A percentile compares a stretch with the other conserved stretches of the same genome.
These are phyloP conservation scores for Hydrozoanthus tunicans DNA, from an alignment of 64 coral and sea anemone genomes.

Conservation along the genomic window DNA sequence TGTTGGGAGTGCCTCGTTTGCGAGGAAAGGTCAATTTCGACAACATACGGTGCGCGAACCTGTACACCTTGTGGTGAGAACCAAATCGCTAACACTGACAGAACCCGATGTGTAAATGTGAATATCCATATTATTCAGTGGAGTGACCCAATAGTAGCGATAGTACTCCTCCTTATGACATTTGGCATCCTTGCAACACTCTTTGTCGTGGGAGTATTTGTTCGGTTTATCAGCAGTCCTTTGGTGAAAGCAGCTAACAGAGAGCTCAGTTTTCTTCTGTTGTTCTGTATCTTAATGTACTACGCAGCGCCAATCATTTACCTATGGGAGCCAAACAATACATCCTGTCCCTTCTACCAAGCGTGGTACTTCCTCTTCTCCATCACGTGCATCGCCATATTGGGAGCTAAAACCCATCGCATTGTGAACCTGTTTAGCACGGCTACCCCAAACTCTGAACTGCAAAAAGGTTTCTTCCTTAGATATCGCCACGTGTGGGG, in stretches of 20 bases:
- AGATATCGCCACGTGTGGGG: conserved; percentile 63
- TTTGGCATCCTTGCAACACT: conserved; percentile 41
- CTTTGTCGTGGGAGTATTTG: conserved; percentile 56
- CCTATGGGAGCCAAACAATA: conserved; percentile 46
- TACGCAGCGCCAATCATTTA: conserved; percentile 75
- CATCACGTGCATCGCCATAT: conserved; percentile 70
- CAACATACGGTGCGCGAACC: conserved; percentile 54
- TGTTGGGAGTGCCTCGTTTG: conserved; percentile 87
- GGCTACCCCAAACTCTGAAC: conserved; percentile 63
- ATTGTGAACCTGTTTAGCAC: conserved; percentile 74
- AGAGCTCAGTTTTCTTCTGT: conserved; percentile 73
- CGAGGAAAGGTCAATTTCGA: conserved; percentile 57
- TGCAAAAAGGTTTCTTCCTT: conserved; percentile 52
- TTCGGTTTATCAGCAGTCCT: conserved; percentile 53
- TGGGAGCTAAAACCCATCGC: conserved; percentile 80
- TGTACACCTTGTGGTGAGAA: conserved; percentile 58
- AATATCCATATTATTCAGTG: conserved; percentile 54
- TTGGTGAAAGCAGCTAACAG: conserved; percentile 86
- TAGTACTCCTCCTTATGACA: conserved; percentile 45
- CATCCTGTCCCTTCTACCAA: conserved; percentile 63
- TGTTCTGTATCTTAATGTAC: conserved; percentile 76
- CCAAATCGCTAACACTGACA: conserved; percentile 56
- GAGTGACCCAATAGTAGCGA: neutral
- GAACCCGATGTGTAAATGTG: conserved; percentile 54
- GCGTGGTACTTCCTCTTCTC: conserved; percentile 85